phyloP scores from a whole-genome alignment of 2,797 vertebrate species.

The Enteromius paludinosus region DNA sequence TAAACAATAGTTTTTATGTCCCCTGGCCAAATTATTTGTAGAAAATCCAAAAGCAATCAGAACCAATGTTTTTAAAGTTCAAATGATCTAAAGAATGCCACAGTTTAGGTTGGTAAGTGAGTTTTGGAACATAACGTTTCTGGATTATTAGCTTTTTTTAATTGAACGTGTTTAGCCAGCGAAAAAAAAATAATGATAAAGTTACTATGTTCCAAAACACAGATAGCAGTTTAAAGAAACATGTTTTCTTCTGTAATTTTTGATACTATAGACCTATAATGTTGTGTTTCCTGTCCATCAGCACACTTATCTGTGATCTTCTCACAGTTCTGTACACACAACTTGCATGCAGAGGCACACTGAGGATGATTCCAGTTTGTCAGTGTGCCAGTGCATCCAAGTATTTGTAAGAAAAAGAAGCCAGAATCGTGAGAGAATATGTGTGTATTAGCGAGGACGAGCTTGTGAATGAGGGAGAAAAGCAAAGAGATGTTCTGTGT shows the following conservation, averaged over 20 bases:
- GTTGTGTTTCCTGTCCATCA: not conserved
- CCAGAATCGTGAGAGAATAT: not conserved
- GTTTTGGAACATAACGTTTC: not conserved
- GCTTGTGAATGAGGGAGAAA: conserved; percentile 38
- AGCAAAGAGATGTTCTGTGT: conserved; percentile 65
- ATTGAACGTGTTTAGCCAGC: not conserved
- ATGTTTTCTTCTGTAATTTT: not conserved
- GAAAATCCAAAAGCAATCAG: not conserved
- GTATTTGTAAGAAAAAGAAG: conserved; percentile 1
- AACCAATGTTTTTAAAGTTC: not conserved
- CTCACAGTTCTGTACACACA: conserved; percentile 28
- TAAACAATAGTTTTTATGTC: not conserved
- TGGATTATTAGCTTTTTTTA: not conserved
- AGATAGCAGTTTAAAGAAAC: not conserved
- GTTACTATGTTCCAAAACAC: not conserved
- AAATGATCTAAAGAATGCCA: not conserved
- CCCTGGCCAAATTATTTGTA: not conserved
- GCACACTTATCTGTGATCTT: conserved; percentile 12
- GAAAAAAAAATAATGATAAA: not conserved
- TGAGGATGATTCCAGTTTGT: conserved; percentile 1
- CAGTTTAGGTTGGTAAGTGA: not conserved
- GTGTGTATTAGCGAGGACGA: conserved; percentile 1
- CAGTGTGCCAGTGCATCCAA: not conserved
- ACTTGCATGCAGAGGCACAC: conserved; percentile 25
- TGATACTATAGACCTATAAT: not conserved